Percentiles rank a stretch among this genome's conserved stretches.
These are phyloP conservation scores for Polypterus senegalus DNA, from an alignment of 2,113 vertebrate genomes.

Conservation along the genomic window DNA sequence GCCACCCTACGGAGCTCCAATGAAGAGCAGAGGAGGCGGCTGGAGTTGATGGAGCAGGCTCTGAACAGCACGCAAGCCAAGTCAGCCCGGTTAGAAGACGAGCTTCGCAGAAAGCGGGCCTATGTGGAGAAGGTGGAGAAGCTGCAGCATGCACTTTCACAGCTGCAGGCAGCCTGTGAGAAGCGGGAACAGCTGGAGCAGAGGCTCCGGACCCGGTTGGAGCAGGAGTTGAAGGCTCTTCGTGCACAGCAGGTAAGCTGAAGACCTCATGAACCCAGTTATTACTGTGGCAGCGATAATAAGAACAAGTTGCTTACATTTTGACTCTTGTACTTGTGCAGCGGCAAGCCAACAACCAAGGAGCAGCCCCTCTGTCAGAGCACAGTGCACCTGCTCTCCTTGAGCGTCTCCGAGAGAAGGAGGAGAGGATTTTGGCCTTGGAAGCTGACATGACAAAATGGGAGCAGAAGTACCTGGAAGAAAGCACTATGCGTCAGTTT, in stretches of 20 bases:
- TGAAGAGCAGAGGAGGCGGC: slow-evolving; percentile 74
- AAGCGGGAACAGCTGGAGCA: slow-evolving; percentile 84
- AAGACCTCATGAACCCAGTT: background rate
- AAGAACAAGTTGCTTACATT: too few species aligned
- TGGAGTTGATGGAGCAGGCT: slow-evolving; percentile 77
- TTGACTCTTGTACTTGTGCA: slow-evolving; percentile 24
- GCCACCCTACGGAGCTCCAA: slow-evolving; percentile 59
- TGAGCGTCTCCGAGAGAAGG: slow-evolving; percentile 78
- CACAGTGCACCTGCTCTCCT: slow-evolving; percentile 50
- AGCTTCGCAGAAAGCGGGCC: slow-evolving; percentile 77
- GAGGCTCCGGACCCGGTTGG: slow-evolving; percentile 75
- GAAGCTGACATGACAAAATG: slow-evolving; percentile 97
- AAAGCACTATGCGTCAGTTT: slow-evolving; percentile 93
- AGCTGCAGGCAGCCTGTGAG: slow-evolving; percentile 88
- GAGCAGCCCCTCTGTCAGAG: slow-evolving; percentile 26
- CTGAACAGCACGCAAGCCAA: slow-evolving; percentile 65
- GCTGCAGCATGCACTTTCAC: slow-evolving; percentile 80
- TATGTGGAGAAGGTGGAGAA: slow-evolving; percentile 91
- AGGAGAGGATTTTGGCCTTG: slow-evolving; percentile 81
- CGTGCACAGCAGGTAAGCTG: slow-evolving; percentile 74
- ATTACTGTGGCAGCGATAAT: background rate
- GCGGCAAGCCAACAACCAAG: slow-evolving; percentile 51
- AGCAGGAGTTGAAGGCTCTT: slow-evolving; percentile 88
- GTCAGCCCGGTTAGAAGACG: slow-evolving; percentile 72
- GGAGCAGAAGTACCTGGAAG: slow-evolving; percentile 96